phyloP scores from a whole-genome alignment of 2,113 vertebrate genomes.

The Cricetomys ansorgei region DNA sequence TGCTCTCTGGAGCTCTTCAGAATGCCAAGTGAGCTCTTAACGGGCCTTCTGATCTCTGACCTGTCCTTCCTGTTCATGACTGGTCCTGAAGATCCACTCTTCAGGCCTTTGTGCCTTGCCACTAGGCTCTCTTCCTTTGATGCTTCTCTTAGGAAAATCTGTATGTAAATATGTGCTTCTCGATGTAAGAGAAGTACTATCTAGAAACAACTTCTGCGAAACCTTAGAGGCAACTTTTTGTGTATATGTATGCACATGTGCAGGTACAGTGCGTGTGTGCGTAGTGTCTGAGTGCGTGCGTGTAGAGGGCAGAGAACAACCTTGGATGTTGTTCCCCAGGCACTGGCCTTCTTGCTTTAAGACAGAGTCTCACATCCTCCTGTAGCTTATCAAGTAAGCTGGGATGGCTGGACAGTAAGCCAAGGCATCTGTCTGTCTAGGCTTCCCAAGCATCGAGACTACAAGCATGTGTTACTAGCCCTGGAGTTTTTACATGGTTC shows the following conservation, averaged over 20 bases:
- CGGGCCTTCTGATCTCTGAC: not conserved
- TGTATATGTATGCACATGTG: not conserved
- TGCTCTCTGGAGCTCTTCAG: constrained; percentile 61
- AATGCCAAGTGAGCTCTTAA: constrained; percentile 50
- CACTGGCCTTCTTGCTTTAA: not conserved
- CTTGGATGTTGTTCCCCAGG: not conserved
- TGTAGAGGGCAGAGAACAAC: not conserved
- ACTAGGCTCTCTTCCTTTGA: not conserved
- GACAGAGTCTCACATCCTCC: not conserved
- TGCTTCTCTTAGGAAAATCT: not conserved
- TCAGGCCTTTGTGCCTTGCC: not conserved
- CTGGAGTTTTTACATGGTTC: not conserved
- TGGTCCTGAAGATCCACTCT: constrained; percentile 21
- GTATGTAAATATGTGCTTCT: not conserved
- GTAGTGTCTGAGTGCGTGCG: not conserved
- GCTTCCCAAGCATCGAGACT: not conserved
- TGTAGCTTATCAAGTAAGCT: not conserved
- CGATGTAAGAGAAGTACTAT: not conserved
- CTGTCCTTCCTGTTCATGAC: not conserved
- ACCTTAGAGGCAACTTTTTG: not conserved
- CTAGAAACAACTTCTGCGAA: constrained; percentile 12
- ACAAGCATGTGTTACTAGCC: not conserved
- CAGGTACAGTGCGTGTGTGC: not conserved
- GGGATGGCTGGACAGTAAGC: not conserved
- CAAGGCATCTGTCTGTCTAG: not conserved